These are phyloP conservation scores for Merluccius polli DNA, from an alignment of 2,797 vertebrate genomes.

Conservation along the genomic window DNA sequence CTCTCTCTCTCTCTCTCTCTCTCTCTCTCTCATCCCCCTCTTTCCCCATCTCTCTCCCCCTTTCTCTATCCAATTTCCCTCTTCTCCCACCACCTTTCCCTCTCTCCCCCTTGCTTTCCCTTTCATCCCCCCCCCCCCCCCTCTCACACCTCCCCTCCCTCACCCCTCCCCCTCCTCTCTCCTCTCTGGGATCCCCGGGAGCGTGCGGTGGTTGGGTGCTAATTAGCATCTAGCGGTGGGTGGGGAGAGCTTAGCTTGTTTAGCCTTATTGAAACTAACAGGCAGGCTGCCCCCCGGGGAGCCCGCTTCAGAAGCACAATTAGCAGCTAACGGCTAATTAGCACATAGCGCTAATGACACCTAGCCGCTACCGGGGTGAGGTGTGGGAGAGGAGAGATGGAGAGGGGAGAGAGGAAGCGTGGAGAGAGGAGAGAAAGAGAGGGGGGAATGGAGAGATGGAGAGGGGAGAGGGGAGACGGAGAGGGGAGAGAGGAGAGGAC, in stretches of 20 bases:
- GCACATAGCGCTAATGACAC: neutral
- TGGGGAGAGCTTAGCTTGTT: neutral
- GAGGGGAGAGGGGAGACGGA: too few species aligned
- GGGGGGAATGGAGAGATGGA: too few species aligned
- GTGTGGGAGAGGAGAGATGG: neutral
- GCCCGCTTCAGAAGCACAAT: neutral
- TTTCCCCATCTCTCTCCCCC: neutral
- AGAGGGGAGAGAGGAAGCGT: neutral
- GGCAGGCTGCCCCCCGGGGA: too few species aligned
- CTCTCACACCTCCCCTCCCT: constrained; percentile 12
- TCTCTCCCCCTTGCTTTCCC: too few species aligned
- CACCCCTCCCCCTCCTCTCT: neutral
- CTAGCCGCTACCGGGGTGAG: neutral
- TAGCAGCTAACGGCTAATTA: neutral
- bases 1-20: neutral
- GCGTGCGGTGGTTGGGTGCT: neutral
- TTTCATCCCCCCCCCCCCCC: neutral
- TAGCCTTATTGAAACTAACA: neutral
- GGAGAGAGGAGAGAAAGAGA: too few species aligned
- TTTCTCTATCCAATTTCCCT: too few species aligned
- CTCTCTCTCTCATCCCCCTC: neutral
- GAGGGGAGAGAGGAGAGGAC: too few species aligned
- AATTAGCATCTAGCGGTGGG: neutral
- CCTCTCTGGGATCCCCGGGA: constrained; percentile 18
- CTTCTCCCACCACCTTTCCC: neutral